Evolutionary conservation across 1,140 invertebrate species (phyloP).

Genomic region (Leptoteleia sp.): DNA sequence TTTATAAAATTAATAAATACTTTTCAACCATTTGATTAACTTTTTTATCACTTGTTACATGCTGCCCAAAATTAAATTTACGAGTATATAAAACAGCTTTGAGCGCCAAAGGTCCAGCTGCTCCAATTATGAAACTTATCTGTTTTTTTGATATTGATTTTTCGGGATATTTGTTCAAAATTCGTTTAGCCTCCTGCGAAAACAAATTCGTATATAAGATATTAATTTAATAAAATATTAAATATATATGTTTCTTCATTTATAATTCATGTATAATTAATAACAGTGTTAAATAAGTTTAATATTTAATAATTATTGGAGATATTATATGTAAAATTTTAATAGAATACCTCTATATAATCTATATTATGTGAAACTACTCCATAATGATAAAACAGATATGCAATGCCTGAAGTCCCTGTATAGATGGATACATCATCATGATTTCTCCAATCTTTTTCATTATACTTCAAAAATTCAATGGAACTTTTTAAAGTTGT

Average conservation of each 20-base stretch:
- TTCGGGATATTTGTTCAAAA: constrained; percentile 78
- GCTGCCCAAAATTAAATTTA: constrained; percentile 38
- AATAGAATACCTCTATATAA: constrained; percentile 52
- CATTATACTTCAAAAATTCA: constrained; percentile 64
- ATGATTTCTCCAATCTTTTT: constrained; percentile 66
- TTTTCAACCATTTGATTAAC: constrained; percentile 79
- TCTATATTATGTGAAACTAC: constrained; percentile 70
- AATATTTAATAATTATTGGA: not conserved
- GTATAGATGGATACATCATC: constrained; percentile 82
- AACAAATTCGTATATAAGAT: constrained; percentile 14
- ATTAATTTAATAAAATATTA: not conserved
- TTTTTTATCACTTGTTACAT: constrained; percentile 79
- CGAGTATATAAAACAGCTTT: constrained; percentile 84
- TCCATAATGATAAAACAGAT: constrained; percentile 81
- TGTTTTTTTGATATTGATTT: constrained; percentile 79
- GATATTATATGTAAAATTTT: no score
- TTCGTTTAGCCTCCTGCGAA: constrained; percentile 79
- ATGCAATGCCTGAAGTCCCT: constrained; percentile 81
- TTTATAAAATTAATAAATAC: constrained; percentile 71
- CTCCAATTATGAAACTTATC: constrained; percentile 89
- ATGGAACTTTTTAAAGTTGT: constrained; percentile 61
- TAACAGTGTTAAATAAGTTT: no score
- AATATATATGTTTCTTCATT: no score
- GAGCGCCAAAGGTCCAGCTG: constrained; percentile 88
- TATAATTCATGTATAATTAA: no score